These are phyloP conservation scores for Grallaria varia DNA, from an alignment of 2,113 vertebrate genomes.

Conservation along the genomic window DNA sequence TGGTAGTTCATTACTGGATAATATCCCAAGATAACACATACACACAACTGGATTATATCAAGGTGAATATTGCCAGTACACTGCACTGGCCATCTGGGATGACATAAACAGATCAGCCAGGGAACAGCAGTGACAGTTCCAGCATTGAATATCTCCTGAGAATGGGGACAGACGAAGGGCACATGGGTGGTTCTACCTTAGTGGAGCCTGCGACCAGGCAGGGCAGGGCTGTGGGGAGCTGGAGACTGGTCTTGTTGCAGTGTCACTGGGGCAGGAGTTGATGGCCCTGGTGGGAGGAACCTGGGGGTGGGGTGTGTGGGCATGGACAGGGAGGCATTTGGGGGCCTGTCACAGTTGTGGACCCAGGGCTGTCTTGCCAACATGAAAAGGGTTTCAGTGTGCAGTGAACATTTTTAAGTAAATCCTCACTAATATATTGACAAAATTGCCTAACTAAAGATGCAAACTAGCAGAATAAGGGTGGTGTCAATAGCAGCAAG, in stretches of 20 bases:
- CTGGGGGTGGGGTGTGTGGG: fast-evolving
- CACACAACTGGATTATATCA: not conserved
- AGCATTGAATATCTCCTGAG: fast-evolving
- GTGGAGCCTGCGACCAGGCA: no score
- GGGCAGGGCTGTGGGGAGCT: not conserved
- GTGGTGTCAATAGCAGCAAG: not conserved
- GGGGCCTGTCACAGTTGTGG: not conserved
- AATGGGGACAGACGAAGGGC: fast-evolving
- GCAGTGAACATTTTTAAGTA: not conserved
- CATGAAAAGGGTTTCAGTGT: not conserved
- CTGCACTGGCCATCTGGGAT: not conserved
- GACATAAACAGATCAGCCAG: not conserved
- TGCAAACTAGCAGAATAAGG: not conserved
- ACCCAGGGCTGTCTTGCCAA: not conserved
- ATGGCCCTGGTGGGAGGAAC: fast-evolving
- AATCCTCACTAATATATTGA: not conserved
- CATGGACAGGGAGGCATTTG: not conserved
- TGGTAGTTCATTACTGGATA: not conserved
- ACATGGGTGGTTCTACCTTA: not conserved
- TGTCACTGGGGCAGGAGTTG: fast-evolving
- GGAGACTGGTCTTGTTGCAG: fast-evolving
- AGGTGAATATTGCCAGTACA: not conserved
- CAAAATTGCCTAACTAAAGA: not conserved
- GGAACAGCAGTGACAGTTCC: fast-evolving
- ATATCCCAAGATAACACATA: not conserved